Evolutionary conservation across 2,888 invertebrate genomes (phyloP).

Genomic region (Magallana nippona): DNA sequence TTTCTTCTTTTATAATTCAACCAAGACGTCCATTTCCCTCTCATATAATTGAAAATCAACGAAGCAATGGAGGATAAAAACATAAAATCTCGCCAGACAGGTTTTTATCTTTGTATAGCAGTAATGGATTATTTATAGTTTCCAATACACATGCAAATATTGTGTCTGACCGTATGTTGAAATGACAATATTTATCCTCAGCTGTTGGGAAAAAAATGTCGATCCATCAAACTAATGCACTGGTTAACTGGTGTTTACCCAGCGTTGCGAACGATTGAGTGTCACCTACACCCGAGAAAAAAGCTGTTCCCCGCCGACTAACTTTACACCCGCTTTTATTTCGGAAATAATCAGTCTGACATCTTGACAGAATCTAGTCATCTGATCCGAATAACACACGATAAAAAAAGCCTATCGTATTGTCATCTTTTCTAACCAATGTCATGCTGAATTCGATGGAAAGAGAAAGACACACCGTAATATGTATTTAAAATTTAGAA

Average conservation of each 20-base stretch:
- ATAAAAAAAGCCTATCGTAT: neutral
- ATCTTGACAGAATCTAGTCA: conserved; percentile 16
- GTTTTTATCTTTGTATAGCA: neutral
- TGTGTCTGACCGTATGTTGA: neutral
- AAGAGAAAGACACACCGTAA: too few relatives aligned
- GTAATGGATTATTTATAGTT: conserved; percentile 33
- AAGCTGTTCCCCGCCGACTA: neutral
- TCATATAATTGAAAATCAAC: neutral
- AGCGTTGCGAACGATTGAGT: neutral
- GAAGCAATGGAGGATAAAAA: neutral
- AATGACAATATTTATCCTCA: conserved; percentile 5
- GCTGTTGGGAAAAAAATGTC: neutral
- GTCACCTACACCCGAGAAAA: neutral
- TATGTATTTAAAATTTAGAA: too few relatives aligned
- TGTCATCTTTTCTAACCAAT: neutral
- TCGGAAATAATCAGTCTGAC: neutral
- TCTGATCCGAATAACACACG: neutral
- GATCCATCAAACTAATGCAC: neutral
- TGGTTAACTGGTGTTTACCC: conserved; percentile 8
- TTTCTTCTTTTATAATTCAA: neutral
- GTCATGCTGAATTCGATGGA: too few relatives aligned
- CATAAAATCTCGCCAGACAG: neutral
- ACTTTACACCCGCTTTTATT: conserved; percentile 22
- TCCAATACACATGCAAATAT: conserved; percentile 22
- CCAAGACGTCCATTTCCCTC: neutral